phyloP scores from a whole-genome alignment of 2,888 invertebrate genomes.

The Selenia dentaria region DNA sequence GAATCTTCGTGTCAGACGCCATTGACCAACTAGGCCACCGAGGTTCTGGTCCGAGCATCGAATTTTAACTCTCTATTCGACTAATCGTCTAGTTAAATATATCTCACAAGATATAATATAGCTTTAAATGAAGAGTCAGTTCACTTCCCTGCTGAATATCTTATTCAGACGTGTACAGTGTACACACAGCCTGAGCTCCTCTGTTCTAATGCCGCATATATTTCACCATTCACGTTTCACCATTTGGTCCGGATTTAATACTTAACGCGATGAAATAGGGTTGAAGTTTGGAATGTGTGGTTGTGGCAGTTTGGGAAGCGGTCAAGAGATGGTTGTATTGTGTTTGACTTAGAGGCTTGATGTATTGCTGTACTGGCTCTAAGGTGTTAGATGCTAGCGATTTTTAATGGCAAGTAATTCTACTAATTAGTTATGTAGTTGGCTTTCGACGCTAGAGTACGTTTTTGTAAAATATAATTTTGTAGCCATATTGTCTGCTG shows the following conservation, averaged over 20 bases:
- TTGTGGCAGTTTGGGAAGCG: constrained; percentile 14
- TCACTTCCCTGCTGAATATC: constrained; percentile 4
- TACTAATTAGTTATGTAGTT: too few relatives aligned
- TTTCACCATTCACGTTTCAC: constrained; percentile 13
- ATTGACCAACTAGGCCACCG: too few relatives aligned
- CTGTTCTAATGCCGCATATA: constrained; percentile 7
- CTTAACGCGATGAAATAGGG: constrained; percentile 12
- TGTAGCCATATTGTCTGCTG: too few relatives aligned
- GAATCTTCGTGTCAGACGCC: too few relatives aligned
- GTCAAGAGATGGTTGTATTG: constrained; percentile 25
- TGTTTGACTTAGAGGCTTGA: constrained; percentile 37
- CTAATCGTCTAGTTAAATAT: too few relatives aligned
- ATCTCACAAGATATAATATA: too few relatives aligned
- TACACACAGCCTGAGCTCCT: constrained; percentile 3
- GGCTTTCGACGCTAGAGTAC: too few relatives aligned
- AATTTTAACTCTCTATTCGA: too few relatives aligned
- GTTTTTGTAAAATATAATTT: too few relatives aligned
- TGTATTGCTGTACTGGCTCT: constrained; percentile 24
- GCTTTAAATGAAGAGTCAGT: not conserved
- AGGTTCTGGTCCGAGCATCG: too few relatives aligned
- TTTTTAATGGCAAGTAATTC: too few relatives aligned
- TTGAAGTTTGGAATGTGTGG: constrained; percentile 9
- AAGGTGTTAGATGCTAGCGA: constrained; percentile 10
- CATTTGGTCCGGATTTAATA: constrained; percentile 10
- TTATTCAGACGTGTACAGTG: constrained; percentile 2